phyloP scores from a whole-genome alignment of 64 coral and sea anemone genomes.

The Montipora sp. region DNA sequence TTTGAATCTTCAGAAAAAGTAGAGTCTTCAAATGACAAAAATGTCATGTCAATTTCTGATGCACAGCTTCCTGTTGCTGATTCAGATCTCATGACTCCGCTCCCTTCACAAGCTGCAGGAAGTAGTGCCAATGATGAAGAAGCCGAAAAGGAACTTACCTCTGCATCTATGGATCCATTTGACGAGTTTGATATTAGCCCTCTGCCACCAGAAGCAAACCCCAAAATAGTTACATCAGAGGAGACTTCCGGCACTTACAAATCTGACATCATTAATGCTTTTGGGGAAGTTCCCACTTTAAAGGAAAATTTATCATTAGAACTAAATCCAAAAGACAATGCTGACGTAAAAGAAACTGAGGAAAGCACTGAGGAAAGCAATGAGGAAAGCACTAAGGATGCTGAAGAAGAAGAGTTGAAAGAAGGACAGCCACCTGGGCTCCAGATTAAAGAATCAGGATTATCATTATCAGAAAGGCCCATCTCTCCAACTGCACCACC shows the following conservation, averaged over 20 bases:
- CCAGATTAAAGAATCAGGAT: background rate
- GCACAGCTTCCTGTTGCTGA: background rate
- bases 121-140: background rate
- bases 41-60: background rate
- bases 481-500: constrained; percentile 71
- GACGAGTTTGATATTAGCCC: background rate
- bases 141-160: background rate
- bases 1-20: background rate
- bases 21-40: background rate
- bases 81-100: background rate
- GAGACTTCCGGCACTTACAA: background rate
- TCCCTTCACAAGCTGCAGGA: background rate
- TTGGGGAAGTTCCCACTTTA: background rate
- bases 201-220: background rate
- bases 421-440: constrained; percentile 14
- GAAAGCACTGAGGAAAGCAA: background rate
- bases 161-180: background rate
- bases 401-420: background rate
- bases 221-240: background rate
- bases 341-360: background rate
- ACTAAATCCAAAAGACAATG: background rate
- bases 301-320: background rate
- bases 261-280: background rate
- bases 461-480: background rate
- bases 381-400: too few species aligned